Evolutionary conservation across 2,797 vertebrate genomes (phyloP), one percentile per base, ranked within the genome.

Genomic region (Alfaro cultratus): DNA sequence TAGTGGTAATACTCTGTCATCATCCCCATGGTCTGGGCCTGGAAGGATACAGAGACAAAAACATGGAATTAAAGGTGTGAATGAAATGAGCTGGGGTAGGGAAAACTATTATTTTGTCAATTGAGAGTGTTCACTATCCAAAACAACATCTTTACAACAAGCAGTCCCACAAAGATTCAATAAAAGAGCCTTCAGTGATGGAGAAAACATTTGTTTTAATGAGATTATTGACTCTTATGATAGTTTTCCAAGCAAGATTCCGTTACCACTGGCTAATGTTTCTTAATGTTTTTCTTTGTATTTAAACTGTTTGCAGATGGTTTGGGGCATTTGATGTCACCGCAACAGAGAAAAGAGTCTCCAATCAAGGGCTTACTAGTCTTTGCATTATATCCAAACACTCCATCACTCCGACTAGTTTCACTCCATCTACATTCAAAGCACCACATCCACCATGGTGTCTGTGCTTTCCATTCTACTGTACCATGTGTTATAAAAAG

Each of bases 1-100:
- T 99, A 99, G 97, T 99, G 98, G 96, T 99, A 99, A 93, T 99
- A 99, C 85, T 99, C 98, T 0, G 99, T 99, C 99, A 99, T 99
- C 99, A 99, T 99, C 87, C 99, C 99, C 98, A 99, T 99, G 67
- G 98, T 97, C 97, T 99, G 98, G 68, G 98, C 98, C 99, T 99
- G 94, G 5, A 84, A 93, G 91, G 81, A 87, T 39, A 84, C 5
- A 16, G 81, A 88, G 78, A 83, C 34, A 47, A 75, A 79, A 64
- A 39, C 77, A 46, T 75, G 75, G 53, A 74, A 93, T 89, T 1
- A 91, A 62, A 88, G 87, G 86, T 80, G 77, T 83, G 75, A 81
- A 82, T 83, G 2, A 71, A 79, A 8, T 57, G 74, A 83, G 73
- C 81, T 72, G 51, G 29, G n/a, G 76, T 2, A 75, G 36, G 79